A percentile compares a stretch with the other conserved stretches of the same genome.
These are phyloP conservation scores for Brachionus plicatilis DNA, from an alignment of 1,140 invertebrate species.

Conservation along the genomic window DNA sequence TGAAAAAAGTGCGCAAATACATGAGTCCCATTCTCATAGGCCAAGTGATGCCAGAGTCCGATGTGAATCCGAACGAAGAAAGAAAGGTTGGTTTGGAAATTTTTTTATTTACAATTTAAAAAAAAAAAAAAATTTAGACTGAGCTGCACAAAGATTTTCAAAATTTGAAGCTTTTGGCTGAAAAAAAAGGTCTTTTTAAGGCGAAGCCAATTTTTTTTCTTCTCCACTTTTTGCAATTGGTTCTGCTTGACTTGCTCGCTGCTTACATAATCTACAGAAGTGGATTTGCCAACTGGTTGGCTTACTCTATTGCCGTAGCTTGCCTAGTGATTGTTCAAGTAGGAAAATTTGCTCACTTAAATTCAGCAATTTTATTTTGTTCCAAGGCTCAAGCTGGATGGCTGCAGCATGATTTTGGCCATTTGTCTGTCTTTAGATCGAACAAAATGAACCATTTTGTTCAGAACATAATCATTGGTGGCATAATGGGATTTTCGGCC, in stretches of 20 bases:
- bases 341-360: not conserved
- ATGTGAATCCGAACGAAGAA: not conserved
- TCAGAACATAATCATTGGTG: slow-evolving; percentile 42
- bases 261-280: not conserved
- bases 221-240: not conserved
- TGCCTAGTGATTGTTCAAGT: not conserved
- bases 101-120: not conserved
- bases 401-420: slow-evolving; percentile 44
- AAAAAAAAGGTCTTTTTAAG: slow-evolving; percentile 32
- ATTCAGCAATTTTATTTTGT: not conserved
- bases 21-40: not conserved
- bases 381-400: slow-evolving; percentile 43
- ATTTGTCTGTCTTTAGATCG: slow-evolving; percentile 43
- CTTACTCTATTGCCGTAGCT: not conserved
- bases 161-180: not conserved
- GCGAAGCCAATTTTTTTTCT: not conserved
- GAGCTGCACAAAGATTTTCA: slow-evolving; percentile 24
- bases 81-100: not conserved
- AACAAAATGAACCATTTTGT: slow-evolving; percentile 40
- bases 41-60: not conserved
- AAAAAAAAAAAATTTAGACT: not conserved
- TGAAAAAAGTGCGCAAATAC: not conserved
- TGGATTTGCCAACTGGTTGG: not conserved
- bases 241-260: not conserved
- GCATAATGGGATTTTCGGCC: slow-evolving; percentile 39